A percentile compares a stretch with the other conserved stretches of the same genome.
Conservation (phyloP, 2,888 invertebrate genomes). For the Hipparchia semele region DNA sequence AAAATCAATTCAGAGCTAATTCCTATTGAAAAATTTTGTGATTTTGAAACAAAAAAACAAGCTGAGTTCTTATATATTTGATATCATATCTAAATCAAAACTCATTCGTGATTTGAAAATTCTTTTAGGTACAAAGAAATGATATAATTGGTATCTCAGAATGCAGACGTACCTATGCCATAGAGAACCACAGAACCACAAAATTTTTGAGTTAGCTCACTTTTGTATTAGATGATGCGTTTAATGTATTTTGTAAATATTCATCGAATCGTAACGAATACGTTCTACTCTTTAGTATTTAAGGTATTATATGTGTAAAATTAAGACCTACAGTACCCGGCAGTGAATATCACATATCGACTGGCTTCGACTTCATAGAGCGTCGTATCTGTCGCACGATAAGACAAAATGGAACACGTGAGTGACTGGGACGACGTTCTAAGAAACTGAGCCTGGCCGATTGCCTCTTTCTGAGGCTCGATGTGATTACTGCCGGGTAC, state of each 20-base stretch:
- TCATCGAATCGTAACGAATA: constrained; percentile 53
- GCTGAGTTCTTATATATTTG: background rate
- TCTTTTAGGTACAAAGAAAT: background rate
- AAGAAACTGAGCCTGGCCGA: too few relatives aligned
- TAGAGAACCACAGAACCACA: background rate
- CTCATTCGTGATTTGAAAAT: background rate
- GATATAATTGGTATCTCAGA: background rate
- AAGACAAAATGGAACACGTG: too few relatives aligned
- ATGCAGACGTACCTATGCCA: background rate
- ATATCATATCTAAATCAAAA: background rate
- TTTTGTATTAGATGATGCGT: background rate
- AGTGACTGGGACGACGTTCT: too few relatives aligned
- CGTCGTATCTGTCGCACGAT: too few relatives aligned
- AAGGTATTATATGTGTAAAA: constrained; percentile 38
- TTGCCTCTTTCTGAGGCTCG: too few relatives aligned
- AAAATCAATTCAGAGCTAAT: constrained; percentile 21
- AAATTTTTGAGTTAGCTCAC: background rate
- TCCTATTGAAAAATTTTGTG: background rate
- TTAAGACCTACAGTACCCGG: constrained; percentile 21
- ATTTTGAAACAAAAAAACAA: constrained; percentile 7
- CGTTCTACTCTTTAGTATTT: constrained; percentile 45
- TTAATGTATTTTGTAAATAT: constrained; percentile 55
- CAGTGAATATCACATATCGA: too few relatives aligned
- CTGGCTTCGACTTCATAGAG: too few relatives aligned
- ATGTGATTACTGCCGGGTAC: too few relatives aligned